Conservation (phyloP, 2,888 invertebrate species). For the Itoplectis maculator region DNA sequence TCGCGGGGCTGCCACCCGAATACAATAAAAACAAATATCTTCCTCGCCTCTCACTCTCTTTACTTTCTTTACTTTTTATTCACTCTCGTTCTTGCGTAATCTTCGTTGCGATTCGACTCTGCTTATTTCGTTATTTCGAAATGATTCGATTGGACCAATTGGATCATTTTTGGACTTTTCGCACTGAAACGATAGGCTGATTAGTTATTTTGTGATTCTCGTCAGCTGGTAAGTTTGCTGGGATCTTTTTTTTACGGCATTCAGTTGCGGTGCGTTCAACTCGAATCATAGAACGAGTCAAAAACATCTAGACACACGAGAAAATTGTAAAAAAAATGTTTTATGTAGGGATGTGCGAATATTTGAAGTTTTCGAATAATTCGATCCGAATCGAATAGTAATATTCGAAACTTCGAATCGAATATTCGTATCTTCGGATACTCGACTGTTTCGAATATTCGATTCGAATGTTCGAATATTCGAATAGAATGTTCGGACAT, state of each 20-base stretch:
- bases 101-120: constrained; percentile 6
- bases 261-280: constrained; percentile 9
- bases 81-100: neutral
- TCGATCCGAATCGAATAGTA: too few species aligned
- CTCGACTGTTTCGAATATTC: too few species aligned
- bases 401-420: too few species aligned
- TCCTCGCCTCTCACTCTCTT: neutral
- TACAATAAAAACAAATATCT: constrained; percentile 24
- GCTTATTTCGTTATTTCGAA: neutral
- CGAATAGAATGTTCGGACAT: too few species aligned
- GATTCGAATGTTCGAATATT: too few species aligned
- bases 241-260: constrained; percentile 13
- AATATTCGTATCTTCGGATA: too few species aligned
- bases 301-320: too few species aligned
- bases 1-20: constrained; percentile 19
- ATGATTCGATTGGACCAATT: neutral
- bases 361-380: too few species aligned
- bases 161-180: neutral
- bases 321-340: too few species aligned
- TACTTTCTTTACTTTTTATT: too few species aligned
- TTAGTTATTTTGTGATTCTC: constrained; percentile 3
- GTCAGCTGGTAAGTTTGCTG: neutral
- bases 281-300: too few species aligned
- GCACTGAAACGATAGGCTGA: neutral
- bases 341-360: too few species aligned